Conservation (phyloP, 2,888 invertebrate species). For the Carterocephalus palaemon region DNA sequence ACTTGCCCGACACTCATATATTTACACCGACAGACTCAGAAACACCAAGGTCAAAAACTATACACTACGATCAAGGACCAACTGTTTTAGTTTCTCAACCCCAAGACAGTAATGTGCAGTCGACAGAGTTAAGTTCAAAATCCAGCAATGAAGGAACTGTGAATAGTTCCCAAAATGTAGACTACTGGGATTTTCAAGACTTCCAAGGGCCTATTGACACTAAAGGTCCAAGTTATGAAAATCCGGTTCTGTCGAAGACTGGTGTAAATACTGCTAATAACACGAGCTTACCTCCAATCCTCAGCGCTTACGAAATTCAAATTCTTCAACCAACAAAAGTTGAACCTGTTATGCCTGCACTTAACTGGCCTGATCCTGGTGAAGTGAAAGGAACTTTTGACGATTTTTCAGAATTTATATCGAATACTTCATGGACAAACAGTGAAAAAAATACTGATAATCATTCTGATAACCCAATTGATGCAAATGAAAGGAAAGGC, state of each 20-base stretch:
- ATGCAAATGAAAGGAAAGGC: too few relatives aligned
- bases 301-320: slow-evolving; percentile 45
- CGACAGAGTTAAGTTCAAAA: slow-evolving; percentile 31
- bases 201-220: slow-evolving; percentile 45
- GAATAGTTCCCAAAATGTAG: slow-evolving; percentile 43
- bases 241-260: not conserved
- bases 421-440: slow-evolving; percentile 47
- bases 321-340: slow-evolving; percentile 68
- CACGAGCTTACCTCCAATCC: not conserved
- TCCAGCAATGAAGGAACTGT: slow-evolving; percentile 27
- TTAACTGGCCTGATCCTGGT: slow-evolving; percentile 75
- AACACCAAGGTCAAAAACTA: slow-evolving; percentile 73
- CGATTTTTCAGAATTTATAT: slow-evolving; percentile 66
- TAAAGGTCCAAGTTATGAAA: slow-evolving; percentile 8
- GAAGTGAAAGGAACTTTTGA: slow-evolving; percentile 69
- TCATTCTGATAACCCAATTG: slow-evolving; percentile 1
- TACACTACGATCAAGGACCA: slow-evolving; percentile 62
- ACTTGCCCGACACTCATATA: slow-evolving; percentile 72
- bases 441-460: slow-evolving; percentile 32
- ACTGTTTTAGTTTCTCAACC: slow-evolving; percentile 51
- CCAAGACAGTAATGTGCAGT: slow-evolving; percentile 33
- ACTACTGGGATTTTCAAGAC: slow-evolving; percentile 71
- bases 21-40: slow-evolving; percentile 75
- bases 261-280: slow-evolving; percentile 26
- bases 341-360: slow-evolving; percentile 60